Conservation (phyloP, 2,888 invertebrate genomes). For the Sisyra nigra region DNA sequence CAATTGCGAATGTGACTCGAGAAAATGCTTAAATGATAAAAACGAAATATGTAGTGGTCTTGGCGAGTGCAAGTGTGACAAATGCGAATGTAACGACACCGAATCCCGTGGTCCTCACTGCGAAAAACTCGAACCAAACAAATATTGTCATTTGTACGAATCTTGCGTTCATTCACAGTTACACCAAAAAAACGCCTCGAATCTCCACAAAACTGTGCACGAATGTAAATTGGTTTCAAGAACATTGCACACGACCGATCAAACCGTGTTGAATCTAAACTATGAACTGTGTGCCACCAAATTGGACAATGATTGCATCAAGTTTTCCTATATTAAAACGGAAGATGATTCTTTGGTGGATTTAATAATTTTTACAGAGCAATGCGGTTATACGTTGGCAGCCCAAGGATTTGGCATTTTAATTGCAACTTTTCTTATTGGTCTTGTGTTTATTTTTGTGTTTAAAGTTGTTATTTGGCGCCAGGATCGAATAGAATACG, state of each 20-base stretch:
- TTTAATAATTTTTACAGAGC: background rate
- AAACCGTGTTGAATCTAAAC: too few species aligned
- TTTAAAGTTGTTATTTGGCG: conserved; percentile 2
- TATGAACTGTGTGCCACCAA: too few species aligned
- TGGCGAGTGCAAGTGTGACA: conserved; percentile 64
- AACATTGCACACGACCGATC: too few species aligned
- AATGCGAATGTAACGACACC: conserved; percentile 1
- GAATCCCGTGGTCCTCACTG: background rate
- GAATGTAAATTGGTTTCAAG: too few species aligned
- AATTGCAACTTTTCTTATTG: background rate
- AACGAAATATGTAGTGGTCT: conserved; percentile 47
- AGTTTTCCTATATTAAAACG: background rate
- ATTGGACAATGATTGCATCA: too few species aligned
- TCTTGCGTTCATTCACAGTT: background rate
- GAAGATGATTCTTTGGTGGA: background rate
- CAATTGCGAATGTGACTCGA: conserved; percentile 38
- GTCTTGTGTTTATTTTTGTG: background rate
- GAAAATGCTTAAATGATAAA: conserved; percentile 31
- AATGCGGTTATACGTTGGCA: background rate
- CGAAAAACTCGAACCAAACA: background rate
- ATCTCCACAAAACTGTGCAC: too few species aligned
- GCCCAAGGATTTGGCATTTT: background rate
- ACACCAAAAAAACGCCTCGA: too few species aligned
- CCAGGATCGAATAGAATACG: conserved; percentile 8
- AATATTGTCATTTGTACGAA: background rate